These are phyloP conservation scores for Lobophora halterata DNA, from an alignment of 2,888 invertebrate species.

Conservation along the genomic window DNA sequence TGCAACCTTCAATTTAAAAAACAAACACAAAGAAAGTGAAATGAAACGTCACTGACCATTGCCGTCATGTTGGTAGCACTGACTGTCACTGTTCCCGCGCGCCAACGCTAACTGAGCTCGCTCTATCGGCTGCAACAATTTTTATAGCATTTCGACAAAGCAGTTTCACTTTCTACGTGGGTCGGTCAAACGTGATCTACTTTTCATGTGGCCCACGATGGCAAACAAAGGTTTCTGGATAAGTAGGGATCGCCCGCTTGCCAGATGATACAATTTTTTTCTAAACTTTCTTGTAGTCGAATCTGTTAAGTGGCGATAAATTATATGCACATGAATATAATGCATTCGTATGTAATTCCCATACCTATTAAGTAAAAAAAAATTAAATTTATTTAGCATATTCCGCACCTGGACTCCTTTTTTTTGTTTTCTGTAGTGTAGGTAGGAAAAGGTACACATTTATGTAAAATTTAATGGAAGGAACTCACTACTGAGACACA, in stretches of 20 bases:
- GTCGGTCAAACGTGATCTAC: slow-evolving; percentile 66
- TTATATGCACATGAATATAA: neutral
- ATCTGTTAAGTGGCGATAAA: neutral
- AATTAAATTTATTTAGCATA: no score
- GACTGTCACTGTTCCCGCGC: slow-evolving; percentile 46
- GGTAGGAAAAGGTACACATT: no score
- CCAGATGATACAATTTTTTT: slow-evolving; percentile 3
- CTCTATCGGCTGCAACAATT: slow-evolving; percentile 58
- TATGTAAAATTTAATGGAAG: no score
- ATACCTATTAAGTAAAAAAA: no score
- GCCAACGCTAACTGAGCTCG: slow-evolving; percentile 66
- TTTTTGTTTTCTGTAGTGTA: no score
- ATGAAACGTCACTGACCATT: slow-evolving; percentile 67
- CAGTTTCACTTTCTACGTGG: slow-evolving; percentile 76
- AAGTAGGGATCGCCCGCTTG: slow-evolving; percentile 1
- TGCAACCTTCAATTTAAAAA: slow-evolving; percentile 41
- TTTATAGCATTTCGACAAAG: slow-evolving; percentile 67
- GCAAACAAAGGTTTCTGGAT: slow-evolving; percentile 53
- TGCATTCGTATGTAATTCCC: no score
- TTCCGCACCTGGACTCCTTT: no score
- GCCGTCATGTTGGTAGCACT: slow-evolving; percentile 45
- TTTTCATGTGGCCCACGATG: slow-evolving; percentile 55
- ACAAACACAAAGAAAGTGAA: slow-evolving; percentile 56
- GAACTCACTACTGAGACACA: no score
- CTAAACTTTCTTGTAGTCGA: slow-evolving; percentile 3